phyloP scores from a whole-genome alignment of 2,797 vertebrate genomes.

The Eremophila alpestris region DNA sequence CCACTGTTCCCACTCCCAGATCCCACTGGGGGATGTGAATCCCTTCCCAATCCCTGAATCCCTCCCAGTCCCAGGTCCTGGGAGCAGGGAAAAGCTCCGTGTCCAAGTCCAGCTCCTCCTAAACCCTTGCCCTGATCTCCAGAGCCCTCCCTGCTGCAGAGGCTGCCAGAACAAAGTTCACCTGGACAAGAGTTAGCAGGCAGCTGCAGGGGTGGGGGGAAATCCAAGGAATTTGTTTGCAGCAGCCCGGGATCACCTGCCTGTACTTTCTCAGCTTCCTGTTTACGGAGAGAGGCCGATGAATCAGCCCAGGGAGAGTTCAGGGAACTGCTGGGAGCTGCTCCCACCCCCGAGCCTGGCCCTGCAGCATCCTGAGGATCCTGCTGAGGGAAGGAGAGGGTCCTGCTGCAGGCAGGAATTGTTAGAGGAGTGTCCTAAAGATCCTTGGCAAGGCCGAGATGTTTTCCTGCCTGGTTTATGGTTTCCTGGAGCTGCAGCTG shows the following conservation, averaged over 20 bases:
- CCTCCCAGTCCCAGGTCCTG: not conserved
- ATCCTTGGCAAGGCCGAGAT: not conserved
- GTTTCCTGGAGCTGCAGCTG: not conserved
- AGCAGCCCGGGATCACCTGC: constrained; percentile 7
- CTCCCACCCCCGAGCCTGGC: not conserved
- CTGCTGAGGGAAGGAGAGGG: not conserved
- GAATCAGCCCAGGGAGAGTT: not conserved
- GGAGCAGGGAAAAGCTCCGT: not conserved
- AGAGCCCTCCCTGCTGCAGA: not conserved
- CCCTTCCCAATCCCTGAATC: not conserved
- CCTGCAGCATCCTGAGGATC: not conserved
- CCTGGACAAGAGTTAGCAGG: not conserved
- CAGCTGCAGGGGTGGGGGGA: not conserved
- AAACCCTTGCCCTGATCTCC: accelerated
- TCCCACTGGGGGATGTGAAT: not conserved
- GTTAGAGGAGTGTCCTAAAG: accelerated
- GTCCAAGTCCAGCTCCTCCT: not conserved
- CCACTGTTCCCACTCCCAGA: not conserved
- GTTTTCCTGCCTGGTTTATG: not conserved
- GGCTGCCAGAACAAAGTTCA: not conserved
- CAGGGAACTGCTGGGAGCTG: not conserved
- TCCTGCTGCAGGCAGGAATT: not conserved
- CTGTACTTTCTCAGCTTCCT: constrained; percentile 45
- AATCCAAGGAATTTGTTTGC: not conserved
- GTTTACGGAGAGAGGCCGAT: not conserved